Percentiles rank a stretch among this genome's conserved stretches.
Conservation (phyloP, 2,888 invertebrate species). For the Halocaridina rubra region DNA sequence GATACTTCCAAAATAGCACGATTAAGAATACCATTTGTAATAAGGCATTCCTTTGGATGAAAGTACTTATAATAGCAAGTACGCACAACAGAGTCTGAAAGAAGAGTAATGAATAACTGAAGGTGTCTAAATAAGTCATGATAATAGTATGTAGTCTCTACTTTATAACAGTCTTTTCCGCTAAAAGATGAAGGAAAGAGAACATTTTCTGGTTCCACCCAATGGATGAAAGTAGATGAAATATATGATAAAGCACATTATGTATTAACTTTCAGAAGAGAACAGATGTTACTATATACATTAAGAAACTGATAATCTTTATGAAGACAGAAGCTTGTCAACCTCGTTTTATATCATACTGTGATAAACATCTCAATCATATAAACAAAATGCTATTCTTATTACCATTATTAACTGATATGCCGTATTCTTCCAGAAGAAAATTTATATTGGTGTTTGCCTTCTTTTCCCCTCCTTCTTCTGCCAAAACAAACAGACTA, state of each 20-base stretch:
- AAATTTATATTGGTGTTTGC: conserved; percentile 93
- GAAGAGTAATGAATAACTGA: no score
- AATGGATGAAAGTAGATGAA: no score
- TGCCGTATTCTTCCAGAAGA: conserved; percentile 94
- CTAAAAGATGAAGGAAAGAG: no score
- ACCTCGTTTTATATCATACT: not conserved
- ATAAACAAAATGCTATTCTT: no score
- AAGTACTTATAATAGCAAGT: conserved; percentile 97
- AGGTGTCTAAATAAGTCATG: no score
- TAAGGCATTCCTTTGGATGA: conserved; percentile 96
- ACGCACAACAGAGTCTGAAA: conserved; percentile 92
- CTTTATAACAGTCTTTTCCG: no score
- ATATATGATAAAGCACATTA: no score
- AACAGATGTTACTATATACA: not conserved
- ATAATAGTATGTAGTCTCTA: no score
- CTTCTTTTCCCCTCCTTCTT: conserved; percentile 88
- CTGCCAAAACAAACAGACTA: conserved; percentile 84
- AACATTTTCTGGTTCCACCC: no score
- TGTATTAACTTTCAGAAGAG: no score
- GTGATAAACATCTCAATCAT: conserved; percentile 51
- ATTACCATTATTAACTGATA: conserved; percentile 93
- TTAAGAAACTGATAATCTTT: not conserved
- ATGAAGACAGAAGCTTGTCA: not conserved
- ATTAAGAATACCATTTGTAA: conserved; percentile 86
- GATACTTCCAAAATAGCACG: conserved; percentile 73